Evolutionary conservation across 1,140 invertebrate genomes (phyloP).

Genomic region (Cylas formicarius): DNA sequence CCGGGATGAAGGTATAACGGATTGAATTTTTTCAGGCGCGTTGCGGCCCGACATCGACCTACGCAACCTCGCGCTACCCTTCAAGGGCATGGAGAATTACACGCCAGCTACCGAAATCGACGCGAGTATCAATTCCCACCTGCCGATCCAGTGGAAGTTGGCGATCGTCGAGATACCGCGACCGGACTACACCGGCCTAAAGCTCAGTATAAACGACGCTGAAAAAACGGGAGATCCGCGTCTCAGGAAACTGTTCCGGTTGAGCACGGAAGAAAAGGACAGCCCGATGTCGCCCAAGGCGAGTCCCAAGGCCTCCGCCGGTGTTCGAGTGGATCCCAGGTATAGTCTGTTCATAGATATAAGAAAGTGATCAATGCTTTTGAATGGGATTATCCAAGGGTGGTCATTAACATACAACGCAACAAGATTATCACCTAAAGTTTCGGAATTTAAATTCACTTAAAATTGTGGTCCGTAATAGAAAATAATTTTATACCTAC

Average conservation of each 20-base stretch:
- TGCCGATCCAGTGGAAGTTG: slow-evolving; percentile 61
- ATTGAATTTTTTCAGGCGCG: slow-evolving; percentile 10
- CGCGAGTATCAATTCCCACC: slow-evolving; percentile 68
- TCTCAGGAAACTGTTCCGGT: slow-evolving; percentile 63
- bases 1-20: neutral
- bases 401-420: too few relatives aligned
- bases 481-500: too few relatives aligned
- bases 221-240: slow-evolving; percentile 61
- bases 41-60: slow-evolving; percentile 62
- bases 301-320: slow-evolving; percentile 21
- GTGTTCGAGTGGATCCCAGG: slow-evolving; percentile 20
- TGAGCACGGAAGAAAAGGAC: slow-evolving; percentile 49
- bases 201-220: slow-evolving; percentile 60
- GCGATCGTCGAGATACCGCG: slow-evolving; percentile 59
- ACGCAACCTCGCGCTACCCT: slow-evolving; percentile 60
- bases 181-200: slow-evolving; percentile 65
- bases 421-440: too few relatives aligned
- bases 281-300: slow-evolving; percentile 47
- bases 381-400: too few relatives aligned
- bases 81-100: slow-evolving; percentile 67
- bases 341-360: too few relatives aligned
- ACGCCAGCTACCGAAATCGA: slow-evolving; percentile 78
- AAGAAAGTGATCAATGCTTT: too few relatives aligned
- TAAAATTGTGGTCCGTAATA: too few relatives aligned
- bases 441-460: too few relatives aligned